Percentiles rank a stretch among this genome's conserved stretches.
Evolutionary conservation across 2,888 invertebrate species (phyloP).

Genomic region (Priocnemis perturbator): DNA sequence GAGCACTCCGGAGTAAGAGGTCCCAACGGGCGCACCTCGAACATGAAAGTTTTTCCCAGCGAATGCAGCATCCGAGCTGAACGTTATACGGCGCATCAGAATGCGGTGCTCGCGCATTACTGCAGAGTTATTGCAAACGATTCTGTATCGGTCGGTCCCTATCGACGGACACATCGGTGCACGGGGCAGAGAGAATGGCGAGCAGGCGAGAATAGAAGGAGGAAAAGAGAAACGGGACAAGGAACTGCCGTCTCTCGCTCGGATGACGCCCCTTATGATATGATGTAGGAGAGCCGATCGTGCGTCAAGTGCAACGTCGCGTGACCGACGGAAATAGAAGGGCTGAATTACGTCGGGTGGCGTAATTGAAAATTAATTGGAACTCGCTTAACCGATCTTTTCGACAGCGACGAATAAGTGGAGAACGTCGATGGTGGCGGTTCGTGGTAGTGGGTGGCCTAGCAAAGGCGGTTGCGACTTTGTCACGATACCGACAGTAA

Average conservation of each 20-base stretch:
- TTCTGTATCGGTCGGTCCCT: conserved; percentile 7
- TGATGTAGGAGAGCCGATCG: conserved; percentile 40
- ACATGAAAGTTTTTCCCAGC: no score
- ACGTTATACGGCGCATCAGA: no score
- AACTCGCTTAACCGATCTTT: conserved; percentile 24
- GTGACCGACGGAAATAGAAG: conserved; percentile 46
- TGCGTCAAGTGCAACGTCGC: conserved; percentile 51
- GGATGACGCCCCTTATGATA: conserved; percentile 21
- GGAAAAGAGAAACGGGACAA: conserved; percentile 1
- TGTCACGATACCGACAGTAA: conserved; percentile 13
- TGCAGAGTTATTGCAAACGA: conserved; percentile 17
- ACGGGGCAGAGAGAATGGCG: conserved; percentile 6
- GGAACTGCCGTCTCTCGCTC: conserved; percentile 15
- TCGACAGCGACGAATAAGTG: conserved; percentile 13
- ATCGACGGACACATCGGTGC: not conserved
- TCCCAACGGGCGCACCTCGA: no score
- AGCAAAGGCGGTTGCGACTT: no score
- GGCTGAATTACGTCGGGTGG: conserved; percentile 34
- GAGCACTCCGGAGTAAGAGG: no score
- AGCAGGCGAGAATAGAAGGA: not conserved
- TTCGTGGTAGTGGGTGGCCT: no score
- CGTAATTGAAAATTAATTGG: conserved; percentile 53
- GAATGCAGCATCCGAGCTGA: no score
- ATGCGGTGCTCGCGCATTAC: no score
- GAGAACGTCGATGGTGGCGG: not conserved